Evolutionary conservation across 2,888 invertebrate genomes (phyloP), one percentile per base, ranked within the genome.

Genomic region (Monochamus alternatus): DNA sequence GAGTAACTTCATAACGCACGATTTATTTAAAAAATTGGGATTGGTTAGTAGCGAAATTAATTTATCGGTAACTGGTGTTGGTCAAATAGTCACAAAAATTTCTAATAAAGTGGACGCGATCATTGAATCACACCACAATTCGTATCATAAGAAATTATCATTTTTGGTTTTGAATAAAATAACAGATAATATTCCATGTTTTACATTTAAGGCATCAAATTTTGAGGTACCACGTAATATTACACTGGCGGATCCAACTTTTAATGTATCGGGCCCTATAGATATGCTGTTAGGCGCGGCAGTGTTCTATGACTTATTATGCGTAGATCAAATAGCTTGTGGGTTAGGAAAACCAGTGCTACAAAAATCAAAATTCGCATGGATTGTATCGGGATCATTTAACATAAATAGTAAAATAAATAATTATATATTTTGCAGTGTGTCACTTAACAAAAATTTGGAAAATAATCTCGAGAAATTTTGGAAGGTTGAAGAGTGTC

Each of bases 291-390:
- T 68, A 2, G 68, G 74, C 0, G 74, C 74, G 5, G 52, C 38
- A 32, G 32, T 55, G 51, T 69, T 74, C 44, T 73, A 58, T 5
- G 60, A 73, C 4, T 38, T 73, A n/a, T n/a, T 73, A 1, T 63
- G 31, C 31, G 31, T 52, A 14, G 74, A 63, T 5, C 58, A 63
- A 58, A 51, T 74, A 14, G 44, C 8, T 30, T 14, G 51, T 2
- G 63, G 74, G 10, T 14, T 14, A 22, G 43, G 32, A 12, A 22
- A 59, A 4, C 74, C 68, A 12, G 38, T 62, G 4, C 43, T 75
- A 3, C 68, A 69, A 47, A 64, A 73, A 7, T 71, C 75, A 3
- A 62, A 69, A 47, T 63, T 75, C n/a, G 75, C 73, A 8, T 75
- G 75, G 75, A 59, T 59, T 59, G 30, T 59, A 30, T 59, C 59